Conservation (phyloP, 2,888 invertebrate species). For the Drosophila niveifrons region DNA sequence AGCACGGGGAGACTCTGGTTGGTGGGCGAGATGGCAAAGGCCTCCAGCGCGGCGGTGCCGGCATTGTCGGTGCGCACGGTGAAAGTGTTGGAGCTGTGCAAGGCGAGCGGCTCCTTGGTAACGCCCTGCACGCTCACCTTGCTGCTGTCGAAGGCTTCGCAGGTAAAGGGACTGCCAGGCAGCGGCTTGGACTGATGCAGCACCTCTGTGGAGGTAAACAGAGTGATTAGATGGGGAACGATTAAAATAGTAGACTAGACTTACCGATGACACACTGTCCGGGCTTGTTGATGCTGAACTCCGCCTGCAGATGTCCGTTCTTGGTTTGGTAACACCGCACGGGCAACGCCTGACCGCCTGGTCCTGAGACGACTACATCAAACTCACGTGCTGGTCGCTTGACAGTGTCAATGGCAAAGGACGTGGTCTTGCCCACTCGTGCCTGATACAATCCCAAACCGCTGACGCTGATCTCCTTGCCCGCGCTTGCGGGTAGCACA, state of each 20-base stretch:
- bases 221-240: neutral
- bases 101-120: conserved; percentile 91
- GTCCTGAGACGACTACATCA: conserved; percentile 95
- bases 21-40: conserved; percentile 94
- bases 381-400: conserved; percentile 94
- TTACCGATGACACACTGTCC: conserved; percentile 89
- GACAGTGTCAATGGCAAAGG: conserved; percentile 95
- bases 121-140: conserved; percentile 92
- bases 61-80: conserved; percentile 93
- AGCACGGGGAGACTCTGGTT: conserved; percentile 93
- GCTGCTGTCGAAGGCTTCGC: conserved; percentile 95
- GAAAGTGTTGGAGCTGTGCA: conserved; percentile 93
- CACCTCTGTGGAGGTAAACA: conserved; percentile 89
- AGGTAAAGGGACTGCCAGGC: conserved; percentile 96
- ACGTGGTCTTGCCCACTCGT: conserved; percentile 92
- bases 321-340: conserved; percentile 98
- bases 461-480: conserved; percentile 90
- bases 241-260: conserved; percentile 32
- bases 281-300: conserved; percentile 93
- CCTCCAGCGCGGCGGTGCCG: conserved; percentile 94
- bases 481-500: conserved; percentile 88
- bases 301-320: conserved; percentile 97
- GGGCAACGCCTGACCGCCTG: conserved; percentile 92
- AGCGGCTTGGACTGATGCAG: conserved; percentile 95
- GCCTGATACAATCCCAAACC: conserved; percentile 95